A percentile compares a stretch with the other conserved stretches of the same genome.
Evolutionary conservation across 1,140 invertebrate genomes (phyloP).

Genomic region (Brachionus plicatilis): DNA sequence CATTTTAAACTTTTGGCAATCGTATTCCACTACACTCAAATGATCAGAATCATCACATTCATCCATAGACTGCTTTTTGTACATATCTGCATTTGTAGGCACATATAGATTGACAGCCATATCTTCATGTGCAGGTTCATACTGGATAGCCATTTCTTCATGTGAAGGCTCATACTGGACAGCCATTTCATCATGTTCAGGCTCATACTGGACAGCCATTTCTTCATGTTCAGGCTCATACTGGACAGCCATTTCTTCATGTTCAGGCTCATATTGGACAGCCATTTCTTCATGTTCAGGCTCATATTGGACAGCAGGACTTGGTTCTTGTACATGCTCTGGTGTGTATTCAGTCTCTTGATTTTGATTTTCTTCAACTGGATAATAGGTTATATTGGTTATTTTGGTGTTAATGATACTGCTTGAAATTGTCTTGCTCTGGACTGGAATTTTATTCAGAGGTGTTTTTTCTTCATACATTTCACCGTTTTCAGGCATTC

Average conservation of each 20-base stretch:
- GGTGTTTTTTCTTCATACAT: background rate
- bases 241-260: background rate
- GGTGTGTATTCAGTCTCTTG: background rate
- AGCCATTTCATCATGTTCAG: background rate
- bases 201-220: background rate
- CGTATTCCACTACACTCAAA: background rate
- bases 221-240: background rate
- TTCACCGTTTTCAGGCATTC: background rate
- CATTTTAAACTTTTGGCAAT: background rate
- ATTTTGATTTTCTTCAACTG: background rate
- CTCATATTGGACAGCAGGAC: too few species aligned
- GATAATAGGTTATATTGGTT: background rate
- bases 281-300: background rate
- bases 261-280: background rate
- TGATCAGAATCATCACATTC: background rate
- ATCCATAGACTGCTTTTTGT: background rate
- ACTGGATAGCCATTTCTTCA: background rate
- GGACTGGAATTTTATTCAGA: background rate
- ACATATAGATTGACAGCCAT: background rate
- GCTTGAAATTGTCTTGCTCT: background rate
- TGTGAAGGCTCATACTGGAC: background rate
- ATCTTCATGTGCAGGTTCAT: background rate
- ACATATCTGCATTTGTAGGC: background rate
- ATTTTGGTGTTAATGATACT: background rate
- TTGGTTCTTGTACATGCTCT: background rate